Evolutionary conservation across 2,113 vertebrate genomes (phyloP), one percentile per base, ranked within the genome.

Genomic region (Notothenia coriiceps): DNA sequence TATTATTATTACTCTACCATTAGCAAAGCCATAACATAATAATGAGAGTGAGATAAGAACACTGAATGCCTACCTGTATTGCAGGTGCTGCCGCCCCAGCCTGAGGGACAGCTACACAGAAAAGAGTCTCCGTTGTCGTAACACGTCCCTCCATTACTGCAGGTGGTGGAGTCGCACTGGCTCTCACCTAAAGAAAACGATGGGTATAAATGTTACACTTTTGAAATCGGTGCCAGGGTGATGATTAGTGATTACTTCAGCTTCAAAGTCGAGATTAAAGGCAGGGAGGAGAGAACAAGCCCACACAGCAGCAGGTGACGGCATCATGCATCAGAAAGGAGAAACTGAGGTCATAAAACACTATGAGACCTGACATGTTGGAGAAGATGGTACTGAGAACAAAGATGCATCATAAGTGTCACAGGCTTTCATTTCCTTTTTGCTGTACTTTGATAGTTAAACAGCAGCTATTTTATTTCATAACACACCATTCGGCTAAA

Each of bases 111-210:
- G 0, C 94, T 95, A 15, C 98, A 99, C 74, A 92, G 95, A 90
- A 98, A 99, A 15, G 96, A 89, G 86, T 98, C 97, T 2, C 97
- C 97, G 1, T 95, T 96, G 78, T 99, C 98, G 0, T 95, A 96
- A 70, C 98, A 99, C 0, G 97, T 98, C 33, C 98, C 98, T 0
- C 98, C 97, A 0, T 98, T 98, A 49, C 95, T 96, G 89, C 98
- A 99, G 44, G 98, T 99, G 29, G 88, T 94, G 3, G 96, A 91
- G 63, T 99, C 98, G 6, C 98, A 99, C 74, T 99, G 98, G 90
- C 94, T 97, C 86, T 98, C 97, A 47, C 96, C 98, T 40, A 40
- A 40, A 40, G 1, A 6, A 40, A 40, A 40, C 6, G 7, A 40
- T 40, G 35, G 6, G 35, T 40, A 63, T 18, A 3, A 9, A 18